A percentile compares a stretch with the other conserved stretches of the same genome.
These are phyloP conservation scores for Ceriagrion tenellum DNA, from an alignment of 2,888 invertebrate species.

Conservation along the genomic window DNA sequence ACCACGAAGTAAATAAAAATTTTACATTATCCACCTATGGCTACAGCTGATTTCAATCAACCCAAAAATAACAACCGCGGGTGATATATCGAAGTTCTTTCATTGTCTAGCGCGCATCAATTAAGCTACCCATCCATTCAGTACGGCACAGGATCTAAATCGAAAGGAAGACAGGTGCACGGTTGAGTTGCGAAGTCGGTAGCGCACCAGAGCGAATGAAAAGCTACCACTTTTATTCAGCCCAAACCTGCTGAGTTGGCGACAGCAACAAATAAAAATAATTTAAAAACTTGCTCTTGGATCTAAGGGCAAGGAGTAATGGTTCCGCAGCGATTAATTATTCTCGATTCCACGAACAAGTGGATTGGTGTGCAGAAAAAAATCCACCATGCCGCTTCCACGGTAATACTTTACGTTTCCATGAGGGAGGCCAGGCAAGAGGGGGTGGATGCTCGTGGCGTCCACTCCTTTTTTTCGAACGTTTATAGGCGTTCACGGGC, in stretches of 20 bases:
- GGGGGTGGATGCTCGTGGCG: not conserved
- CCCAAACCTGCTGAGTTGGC: not conserved
- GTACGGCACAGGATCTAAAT: no score
- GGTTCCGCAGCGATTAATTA: conserved; percentile 4
- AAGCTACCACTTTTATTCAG: not conserved
- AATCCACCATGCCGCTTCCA: not conserved
- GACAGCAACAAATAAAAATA: not conserved
- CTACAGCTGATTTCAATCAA: no score
- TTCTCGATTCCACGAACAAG: not conserved
- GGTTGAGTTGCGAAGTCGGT: no score
- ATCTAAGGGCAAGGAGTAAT: not conserved
- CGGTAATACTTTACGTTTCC: not conserved
- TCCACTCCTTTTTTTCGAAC: not conserved
- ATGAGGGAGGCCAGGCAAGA: not conserved
- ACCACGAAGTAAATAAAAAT: no score
- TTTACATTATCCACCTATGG: no score
- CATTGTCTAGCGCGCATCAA: no score
- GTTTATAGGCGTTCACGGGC: conserved; percentile 10
- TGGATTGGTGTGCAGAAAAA: not conserved
- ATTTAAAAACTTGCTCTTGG: not conserved
- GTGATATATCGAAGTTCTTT: no score
- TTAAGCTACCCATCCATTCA: no score
- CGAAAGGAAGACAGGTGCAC: no score
- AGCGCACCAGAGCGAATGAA: no score
- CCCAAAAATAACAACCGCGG: no score